phyloP scores from a whole-genome alignment of 2,113 vertebrate genomes.

The Pseudopipra pipra region DNA sequence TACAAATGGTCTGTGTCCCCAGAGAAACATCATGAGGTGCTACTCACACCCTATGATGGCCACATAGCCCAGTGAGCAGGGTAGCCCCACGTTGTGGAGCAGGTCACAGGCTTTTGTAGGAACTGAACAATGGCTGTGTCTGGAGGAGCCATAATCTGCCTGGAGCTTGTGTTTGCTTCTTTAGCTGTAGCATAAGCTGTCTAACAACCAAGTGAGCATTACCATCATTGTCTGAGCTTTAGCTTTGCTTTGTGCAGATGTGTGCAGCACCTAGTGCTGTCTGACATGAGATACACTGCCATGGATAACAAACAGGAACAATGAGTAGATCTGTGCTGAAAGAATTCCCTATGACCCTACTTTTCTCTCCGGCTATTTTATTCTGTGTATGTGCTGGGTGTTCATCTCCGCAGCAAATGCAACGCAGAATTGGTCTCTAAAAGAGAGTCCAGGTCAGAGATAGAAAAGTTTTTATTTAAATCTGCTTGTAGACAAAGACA shows the following conservation, averaged over 20 bases:
- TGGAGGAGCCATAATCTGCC: background rate
- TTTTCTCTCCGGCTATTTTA: background rate
- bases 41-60: background rate
- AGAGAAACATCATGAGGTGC: background rate
- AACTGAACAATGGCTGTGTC: rapidly evolving
- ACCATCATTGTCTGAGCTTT: background rate
- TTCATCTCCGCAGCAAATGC: background rate
- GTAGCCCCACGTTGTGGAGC: background rate
- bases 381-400: background rate
- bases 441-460: background rate
- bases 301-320: background rate
- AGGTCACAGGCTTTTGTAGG: background rate
- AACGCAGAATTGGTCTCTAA: background rate
- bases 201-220: background rate
- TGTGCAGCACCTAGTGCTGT: background rate
- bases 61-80: background rate
- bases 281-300: rapidly evolving
- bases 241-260: background rate
- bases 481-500: background rate
- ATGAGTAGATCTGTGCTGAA: background rate
- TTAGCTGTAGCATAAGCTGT: background rate
- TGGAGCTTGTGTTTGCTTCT: background rate
- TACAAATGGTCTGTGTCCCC: background rate
- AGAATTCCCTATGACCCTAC: background rate
- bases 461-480: background rate